These are phyloP conservation scores for human (Homo sapiens) DNA, from an alignment of 2,113 vertebrate species.

Conservation along the genomic window DNA sequence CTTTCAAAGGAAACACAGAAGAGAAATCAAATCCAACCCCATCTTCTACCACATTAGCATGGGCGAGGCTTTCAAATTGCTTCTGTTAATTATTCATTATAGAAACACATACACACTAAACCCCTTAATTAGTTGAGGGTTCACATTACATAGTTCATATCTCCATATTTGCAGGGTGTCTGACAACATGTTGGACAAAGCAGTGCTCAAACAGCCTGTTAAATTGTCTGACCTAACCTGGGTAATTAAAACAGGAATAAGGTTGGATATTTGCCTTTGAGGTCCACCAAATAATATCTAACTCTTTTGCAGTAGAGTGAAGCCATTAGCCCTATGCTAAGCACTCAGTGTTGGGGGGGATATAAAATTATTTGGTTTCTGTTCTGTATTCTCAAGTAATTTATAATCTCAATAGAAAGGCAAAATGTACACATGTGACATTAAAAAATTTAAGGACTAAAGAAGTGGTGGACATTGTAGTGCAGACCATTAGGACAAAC, in stretches of 20 bases:
- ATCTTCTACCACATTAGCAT: background rate
- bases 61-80: background rate
- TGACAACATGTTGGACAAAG: constrained; percentile 58
- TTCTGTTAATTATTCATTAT: constrained; percentile 32
- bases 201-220: constrained; percentile 16
- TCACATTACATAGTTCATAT: constrained; percentile 4
- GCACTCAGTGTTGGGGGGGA: background rate
- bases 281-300: background rate
- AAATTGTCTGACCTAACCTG: background rate
- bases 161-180: background rate
- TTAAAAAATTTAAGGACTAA: background rate
- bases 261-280: background rate
- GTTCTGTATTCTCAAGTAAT: background rate
- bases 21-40: background rate
- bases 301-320: background rate
- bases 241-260: background rate
- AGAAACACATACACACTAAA: rapidly evolving
- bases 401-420: constrained; percentile 2
- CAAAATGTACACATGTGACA: background rate
- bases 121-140: constrained; percentile 42
- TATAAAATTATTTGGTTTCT: background rate
- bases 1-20: constrained; percentile 12
- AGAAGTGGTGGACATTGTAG: background rate
- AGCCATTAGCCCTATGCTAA: background rate
- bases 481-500: background rate